A percentile compares a stretch with the other conserved stretches of the same genome.
Evolutionary conservation across 2,113 vertebrate genomes (phyloP).

Genomic region (Dasyurus viverrinus): DNA sequence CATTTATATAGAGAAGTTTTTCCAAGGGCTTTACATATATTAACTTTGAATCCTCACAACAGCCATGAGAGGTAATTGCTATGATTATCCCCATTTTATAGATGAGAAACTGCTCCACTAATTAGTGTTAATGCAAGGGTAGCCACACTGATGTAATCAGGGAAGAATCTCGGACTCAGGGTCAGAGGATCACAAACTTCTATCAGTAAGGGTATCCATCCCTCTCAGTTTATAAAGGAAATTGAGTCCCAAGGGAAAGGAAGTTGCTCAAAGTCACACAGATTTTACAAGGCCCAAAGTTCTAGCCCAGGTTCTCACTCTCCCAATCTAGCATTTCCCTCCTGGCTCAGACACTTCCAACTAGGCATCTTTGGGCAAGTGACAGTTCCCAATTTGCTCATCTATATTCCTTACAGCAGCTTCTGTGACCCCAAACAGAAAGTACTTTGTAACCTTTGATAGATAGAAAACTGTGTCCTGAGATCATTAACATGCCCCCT

Average conservation of each 20-base stretch:
- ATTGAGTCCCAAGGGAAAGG: not conserved
- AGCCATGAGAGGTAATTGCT: not conserved
- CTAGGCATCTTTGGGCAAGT: not conserved
- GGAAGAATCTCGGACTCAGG: not conserved
- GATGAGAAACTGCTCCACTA: not conserved
- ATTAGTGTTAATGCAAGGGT: not conserved
- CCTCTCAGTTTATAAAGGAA: not conserved
- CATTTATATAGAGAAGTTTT: not conserved
- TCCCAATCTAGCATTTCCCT: not conserved
- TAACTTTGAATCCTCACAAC: not conserved
- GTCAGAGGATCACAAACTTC: not conserved
- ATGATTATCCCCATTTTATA: not conserved
- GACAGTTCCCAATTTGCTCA: not conserved
- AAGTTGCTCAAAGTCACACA: not conserved
- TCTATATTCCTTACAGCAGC: not conserved
- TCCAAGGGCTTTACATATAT: not conserved
- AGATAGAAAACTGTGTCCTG: not conserved
- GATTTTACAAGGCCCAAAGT: not conserved
- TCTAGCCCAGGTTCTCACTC: not conserved
- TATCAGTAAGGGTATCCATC: not conserved
- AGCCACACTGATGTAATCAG: not conserved
- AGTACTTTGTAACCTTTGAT: not conserved
- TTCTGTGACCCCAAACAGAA: not conserved
- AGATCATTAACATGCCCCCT: not conserved
- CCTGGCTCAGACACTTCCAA: not conserved